Evolutionary conservation across 92 coral and sea anemone species (phyloP).

Genomic region (Porites rus): DNA sequence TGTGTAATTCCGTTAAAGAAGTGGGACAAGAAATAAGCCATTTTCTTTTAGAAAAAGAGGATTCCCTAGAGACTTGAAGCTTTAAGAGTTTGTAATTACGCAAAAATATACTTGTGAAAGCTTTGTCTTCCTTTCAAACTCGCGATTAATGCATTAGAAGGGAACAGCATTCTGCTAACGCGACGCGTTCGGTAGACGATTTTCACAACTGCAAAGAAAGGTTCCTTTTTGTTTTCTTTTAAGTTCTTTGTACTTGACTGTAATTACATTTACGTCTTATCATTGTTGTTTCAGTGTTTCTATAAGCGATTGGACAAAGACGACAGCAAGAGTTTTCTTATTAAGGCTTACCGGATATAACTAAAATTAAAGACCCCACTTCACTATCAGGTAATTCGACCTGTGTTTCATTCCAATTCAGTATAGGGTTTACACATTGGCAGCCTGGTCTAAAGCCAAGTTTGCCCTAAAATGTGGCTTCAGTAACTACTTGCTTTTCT

Average conservation of each 20-base stretch:
- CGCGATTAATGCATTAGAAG: neutral
- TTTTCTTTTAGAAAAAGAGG: neutral
- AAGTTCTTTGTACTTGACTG: neutral
- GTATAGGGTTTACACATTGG: too few relatives aligned
- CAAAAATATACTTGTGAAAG: neutral
- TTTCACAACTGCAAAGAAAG: neutral
- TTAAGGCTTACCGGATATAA: neutral
- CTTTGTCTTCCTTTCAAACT: neutral
- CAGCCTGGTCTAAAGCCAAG: too few relatives aligned
- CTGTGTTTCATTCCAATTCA: too few relatives aligned
- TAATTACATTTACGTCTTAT: neutral
- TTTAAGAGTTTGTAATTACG: slow-evolving; percentile 4
- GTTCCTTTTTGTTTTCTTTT: neutral
- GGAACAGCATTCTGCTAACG: neutral
- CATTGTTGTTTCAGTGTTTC: neutral
- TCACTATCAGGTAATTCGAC: too few relatives aligned
- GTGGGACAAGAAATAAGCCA: neutral
- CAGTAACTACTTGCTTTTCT: too few relatives aligned
- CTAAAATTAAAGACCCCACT: neutral
- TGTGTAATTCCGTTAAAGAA: neutral
- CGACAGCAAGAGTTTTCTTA: neutral
- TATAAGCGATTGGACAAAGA: neutral
- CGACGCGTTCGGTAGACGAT: neutral
- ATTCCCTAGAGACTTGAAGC: slow-evolving; percentile 7
- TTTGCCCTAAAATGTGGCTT: too few relatives aligned